Percentiles rank a stretch among this genome's conserved stretches.
Conservation (phyloP, 2,113 vertebrate genomes). For the Trachemys scripta region DNA sequence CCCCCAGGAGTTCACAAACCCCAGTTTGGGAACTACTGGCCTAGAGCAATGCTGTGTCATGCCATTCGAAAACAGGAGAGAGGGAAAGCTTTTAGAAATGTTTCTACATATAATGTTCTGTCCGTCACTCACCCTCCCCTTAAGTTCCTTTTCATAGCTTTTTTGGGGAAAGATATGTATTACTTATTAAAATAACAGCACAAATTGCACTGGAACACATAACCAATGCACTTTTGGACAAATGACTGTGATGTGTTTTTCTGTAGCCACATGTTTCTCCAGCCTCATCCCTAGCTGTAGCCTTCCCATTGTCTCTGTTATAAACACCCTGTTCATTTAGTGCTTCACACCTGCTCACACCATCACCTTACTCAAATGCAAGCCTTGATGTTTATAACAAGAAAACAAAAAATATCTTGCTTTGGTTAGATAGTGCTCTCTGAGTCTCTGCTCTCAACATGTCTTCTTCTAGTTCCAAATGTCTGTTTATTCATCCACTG, state of each 20-base stretch:
- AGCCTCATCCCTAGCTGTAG: background rate
- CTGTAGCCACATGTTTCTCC: background rate
- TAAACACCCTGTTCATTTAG: background rate
- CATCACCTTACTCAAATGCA: background rate
- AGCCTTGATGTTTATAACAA: background rate
- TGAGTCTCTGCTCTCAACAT: background rate
- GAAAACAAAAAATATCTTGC: background rate
- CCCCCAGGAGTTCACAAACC: too few relatives aligned
- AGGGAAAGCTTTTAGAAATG: background rate
- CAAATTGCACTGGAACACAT: background rate
- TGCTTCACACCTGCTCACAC: background rate
- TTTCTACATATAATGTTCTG: background rate
- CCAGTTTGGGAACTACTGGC: too few relatives aligned
- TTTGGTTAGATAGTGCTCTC: background rate
- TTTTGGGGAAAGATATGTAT: background rate
- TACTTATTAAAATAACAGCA: background rate
- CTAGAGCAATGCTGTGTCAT: background rate
- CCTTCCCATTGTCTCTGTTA: background rate
- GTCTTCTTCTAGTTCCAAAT: background rate
- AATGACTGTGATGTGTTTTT: background rate
- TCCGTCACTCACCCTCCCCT: background rate
- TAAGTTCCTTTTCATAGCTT: background rate
- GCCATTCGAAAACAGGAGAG: background rate
- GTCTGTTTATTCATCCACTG: background rate
- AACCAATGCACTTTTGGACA: background rate